Evolutionary conservation across 2,113 vertebrate genomes (phyloP).

Genomic region (Desmodus rotundus): DNA sequence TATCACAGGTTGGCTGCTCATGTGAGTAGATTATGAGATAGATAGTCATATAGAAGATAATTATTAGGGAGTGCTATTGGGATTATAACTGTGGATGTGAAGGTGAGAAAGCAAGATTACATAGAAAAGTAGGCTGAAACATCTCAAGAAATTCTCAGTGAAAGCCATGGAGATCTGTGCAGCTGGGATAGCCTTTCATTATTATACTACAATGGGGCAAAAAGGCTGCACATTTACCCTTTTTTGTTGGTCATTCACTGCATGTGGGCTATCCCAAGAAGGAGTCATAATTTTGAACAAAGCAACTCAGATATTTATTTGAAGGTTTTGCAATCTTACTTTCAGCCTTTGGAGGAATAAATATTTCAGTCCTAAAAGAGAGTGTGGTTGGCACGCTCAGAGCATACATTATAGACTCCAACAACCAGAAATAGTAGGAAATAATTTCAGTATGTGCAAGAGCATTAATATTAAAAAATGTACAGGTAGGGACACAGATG

Average conservation of each 20-base stretch:
- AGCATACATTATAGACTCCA: not conserved
- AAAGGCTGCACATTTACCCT: not conserved
- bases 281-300: fast-evolving
- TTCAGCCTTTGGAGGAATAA: not conserved
- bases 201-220: not conserved
- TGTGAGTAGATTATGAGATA: not conserved
- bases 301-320: not conserved
- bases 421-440: not conserved
- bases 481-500: not conserved
- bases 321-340: not conserved
- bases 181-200: not conserved
- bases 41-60: not conserved
- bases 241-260: not conserved
- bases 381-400: not conserved
- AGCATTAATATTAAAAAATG: not conserved
- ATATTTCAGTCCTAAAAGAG: not conserved
- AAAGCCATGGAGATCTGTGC: not conserved
- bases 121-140: not conserved
- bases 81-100: not conserved
- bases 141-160: not conserved
- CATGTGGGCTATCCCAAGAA: not conserved
- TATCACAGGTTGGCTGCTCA: not conserved
- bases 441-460: not conserved
- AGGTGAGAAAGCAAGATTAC: not conserved
- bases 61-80: not conserved